Base-by-base conservation (phyloP, 2,113 vertebrate species). In the Centropus unirufus region DNA sequence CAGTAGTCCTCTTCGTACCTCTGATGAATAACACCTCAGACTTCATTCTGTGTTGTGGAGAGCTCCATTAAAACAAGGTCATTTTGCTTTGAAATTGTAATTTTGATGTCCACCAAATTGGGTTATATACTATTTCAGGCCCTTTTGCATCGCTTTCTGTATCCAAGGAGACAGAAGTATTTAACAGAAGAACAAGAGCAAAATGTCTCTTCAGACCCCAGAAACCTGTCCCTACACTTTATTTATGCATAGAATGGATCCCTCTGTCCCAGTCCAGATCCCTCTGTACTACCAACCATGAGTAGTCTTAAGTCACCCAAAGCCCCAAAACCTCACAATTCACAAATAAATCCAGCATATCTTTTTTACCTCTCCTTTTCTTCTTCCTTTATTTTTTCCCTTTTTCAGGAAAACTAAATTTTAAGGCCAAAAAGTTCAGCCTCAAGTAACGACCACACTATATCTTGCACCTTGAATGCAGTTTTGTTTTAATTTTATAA, bases 1-100 rank as follows among this genome's bases (percentile, higher is more conserved):
- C 40, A 89, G 30, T 8, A 44, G 68, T 14, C 20, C 13, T 58
- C 79, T 30, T 94, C 40, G 22, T 55, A 49, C 68, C 77, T 64
- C 80, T 57, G 76, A 94, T 83, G 63, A 92, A 73, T 84, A 89
- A 61, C 63, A 83, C 87, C 64, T 76, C 61, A n/a, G 84, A 87
- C 54, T 90, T 89, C 49, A 55, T 40, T 20, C 10, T 23, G 42
- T 0, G 0, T 40, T 63, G 68, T 58, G 74, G 47, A 87, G 49
- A 93, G 7, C 22, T 68, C 73, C 62, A 82, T 85, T 95, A 92
- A 91, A 89, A 57, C 3, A 8, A 94, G 74, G 34, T 63, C 54
- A 81, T 82, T 89, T 75, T 3, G 5, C 34, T 78, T 81, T 74
- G 44, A 76, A 91, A 73, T 84, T 46, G 12, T 32, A 67, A 70